Evolutionary conservation across 1,140 invertebrate species (phyloP), one percentile per base, ranked within the genome.

Genomic region (Cyrtorhinus lividipennis): DNA sequence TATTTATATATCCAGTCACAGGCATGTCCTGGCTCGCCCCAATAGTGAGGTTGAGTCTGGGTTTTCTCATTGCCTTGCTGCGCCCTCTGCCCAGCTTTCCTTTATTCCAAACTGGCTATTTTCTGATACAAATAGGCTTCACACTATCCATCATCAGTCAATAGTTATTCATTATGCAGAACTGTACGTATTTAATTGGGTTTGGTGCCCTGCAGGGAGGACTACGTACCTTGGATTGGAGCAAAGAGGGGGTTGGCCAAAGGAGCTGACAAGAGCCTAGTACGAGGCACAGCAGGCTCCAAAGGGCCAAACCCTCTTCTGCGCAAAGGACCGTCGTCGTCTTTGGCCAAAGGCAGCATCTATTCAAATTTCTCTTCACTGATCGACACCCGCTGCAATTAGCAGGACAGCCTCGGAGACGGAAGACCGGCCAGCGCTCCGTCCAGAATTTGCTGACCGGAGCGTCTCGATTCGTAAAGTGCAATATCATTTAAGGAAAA

Each of bases 141-240:
- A n/a, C n/a, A n/a, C n/a, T n/a, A n/a, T n/a, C n/a, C n/a, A n/a
- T n/a, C n/a, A n/a, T n/a, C n/a, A n/a, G n/a, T n/a, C n/a, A n/a
- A n/a, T n/a, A n/a, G n/a, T n/a, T n/a, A n/a, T n/a, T n/a, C n/a
- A n/a, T n/a, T n/a, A n/a, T n/a, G n/a, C n/a, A n/a, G n/a, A n/a
- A n/a, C n/a, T n/a, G n/a, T n/a, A n/a, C n/a, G n/a, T 38, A 38
- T 38, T 38, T 8, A 38, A 5, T 38, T 8, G 48, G 20, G 22
- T 18, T 56, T 56, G 48, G 5, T 18, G 25, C n/a, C 30, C 12
- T 59, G 56, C 62, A 86, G 84, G 60, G 79, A 80, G 24, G 83
- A 85, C 68, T 86, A 86, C 71, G 77, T 83, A 15, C 80, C 83
- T 12, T 86, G 83, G 83, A 80, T 81, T 66, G 83, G 84, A 18